A percentile compares a stretch with the other conserved stretches of the same genome.
These are phyloP conservation scores for Pseudochromis fuscus DNA, from an alignment of 2,797 vertebrate species.

Conservation along the genomic window DNA sequence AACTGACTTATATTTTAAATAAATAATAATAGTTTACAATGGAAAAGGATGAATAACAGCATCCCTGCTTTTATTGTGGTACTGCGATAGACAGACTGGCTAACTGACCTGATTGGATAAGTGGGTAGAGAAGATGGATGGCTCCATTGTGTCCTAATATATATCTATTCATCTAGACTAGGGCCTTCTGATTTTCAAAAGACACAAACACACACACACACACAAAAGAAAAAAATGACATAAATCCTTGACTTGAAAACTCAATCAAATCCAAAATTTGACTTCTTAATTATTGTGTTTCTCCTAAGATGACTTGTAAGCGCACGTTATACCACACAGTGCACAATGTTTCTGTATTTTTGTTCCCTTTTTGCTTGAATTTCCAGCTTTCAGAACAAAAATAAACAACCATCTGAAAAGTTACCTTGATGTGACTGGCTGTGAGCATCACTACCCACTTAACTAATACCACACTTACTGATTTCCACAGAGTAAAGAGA, in stretches of 20 bases:
- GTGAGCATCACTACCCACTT: slow-evolving; percentile 48
- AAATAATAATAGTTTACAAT: slow-evolving; percentile 21
- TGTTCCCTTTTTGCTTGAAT: slow-evolving; percentile 13
- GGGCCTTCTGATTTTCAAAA: slow-evolving; percentile 3
- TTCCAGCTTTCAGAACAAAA: slow-evolving; percentile 40
- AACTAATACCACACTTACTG: slow-evolving; percentile 50
- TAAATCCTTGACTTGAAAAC: slow-evolving; percentile 17
- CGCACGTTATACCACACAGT: not conserved
- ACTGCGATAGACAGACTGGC: no score
- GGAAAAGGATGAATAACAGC: not conserved
- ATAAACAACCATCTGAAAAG: slow-evolving; percentile 49
- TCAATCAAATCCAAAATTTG: not conserved
- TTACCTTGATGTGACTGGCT: slow-evolving; percentile 58
- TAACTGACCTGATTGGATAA: no score
- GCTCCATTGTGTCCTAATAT: not conserved
- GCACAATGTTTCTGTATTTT: no score
- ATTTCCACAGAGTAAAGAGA: slow-evolving; percentile 60
- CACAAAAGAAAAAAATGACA: not conserved
- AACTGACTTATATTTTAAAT: slow-evolving; percentile 13
- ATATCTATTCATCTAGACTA: slow-evolving; percentile 15
- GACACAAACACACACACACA: no score
- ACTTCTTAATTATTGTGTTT: slow-evolving; percentile 1
- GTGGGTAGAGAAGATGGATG: no score
- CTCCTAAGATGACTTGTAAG: slow-evolving; percentile 7
- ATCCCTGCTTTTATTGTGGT: not conserved